Conservation (phyloP, 2,113 vertebrate species). For the Heterotilapia buettikoferi region DNA sequence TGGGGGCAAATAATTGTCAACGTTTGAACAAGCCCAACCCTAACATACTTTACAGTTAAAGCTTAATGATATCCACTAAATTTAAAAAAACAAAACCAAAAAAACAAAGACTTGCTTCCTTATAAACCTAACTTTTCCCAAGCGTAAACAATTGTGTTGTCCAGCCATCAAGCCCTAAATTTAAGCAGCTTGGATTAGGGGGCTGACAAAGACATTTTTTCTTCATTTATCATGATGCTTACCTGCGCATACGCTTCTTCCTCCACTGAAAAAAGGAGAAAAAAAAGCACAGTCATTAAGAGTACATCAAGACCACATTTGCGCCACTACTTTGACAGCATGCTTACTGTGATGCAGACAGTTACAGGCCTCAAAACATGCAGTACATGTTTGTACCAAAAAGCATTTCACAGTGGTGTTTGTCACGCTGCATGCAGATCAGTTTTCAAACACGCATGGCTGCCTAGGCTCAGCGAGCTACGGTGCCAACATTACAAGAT, state of each 20-base stretch:
- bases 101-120: background rate
- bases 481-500: background rate
- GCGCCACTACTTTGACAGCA: background rate
- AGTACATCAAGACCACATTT: background rate
- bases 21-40: background rate
- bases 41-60: background rate
- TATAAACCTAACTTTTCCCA: background rate
- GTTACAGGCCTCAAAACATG: no score
- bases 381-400: background rate
- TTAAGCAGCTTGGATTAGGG: background rate
- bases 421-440: background rate
- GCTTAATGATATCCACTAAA: background rate
- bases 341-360: background rate
- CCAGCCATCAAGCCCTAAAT: background rate
- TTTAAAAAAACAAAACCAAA: background rate
- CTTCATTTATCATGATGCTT: background rate
- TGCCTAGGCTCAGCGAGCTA: background rate
- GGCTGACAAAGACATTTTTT: background rate
- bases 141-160: background rate
- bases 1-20: background rate
- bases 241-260: slow-evolving; percentile 98
- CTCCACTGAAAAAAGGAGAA: slow-evolving; percentile 75
- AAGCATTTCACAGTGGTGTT: background rate
- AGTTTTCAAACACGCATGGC: background rate
- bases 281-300: background rate